Evolutionary conservation across 2,888 invertebrate species (phyloP), one percentile per base, ranked within the genome.

Genomic region (Rotaria socialis): DNA sequence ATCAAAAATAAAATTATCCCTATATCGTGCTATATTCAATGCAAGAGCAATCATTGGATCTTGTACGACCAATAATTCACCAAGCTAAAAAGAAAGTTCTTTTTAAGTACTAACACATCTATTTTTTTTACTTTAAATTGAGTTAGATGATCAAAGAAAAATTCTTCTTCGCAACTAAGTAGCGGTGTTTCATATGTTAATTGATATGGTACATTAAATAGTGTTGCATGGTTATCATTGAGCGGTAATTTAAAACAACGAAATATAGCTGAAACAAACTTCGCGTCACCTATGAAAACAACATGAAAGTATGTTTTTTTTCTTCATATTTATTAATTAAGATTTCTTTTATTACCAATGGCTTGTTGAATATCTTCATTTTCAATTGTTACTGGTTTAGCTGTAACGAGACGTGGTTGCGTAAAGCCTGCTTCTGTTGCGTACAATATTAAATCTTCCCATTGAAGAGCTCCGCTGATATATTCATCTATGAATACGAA

Each of bases 241-340:
- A 6, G 11, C 10, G 75, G 24, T 24, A 75, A 43, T 43, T 90
- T 90, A 87, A 90, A 90, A 85, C 90, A 87, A 43, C 90, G 88
- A 87, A 90, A 90, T 2, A 89, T 89, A 24, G 88, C 90, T 1
- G 90, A 90, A 22, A 89, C 89, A 89, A 90, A 90, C 87, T 88
- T 88, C 24, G 75, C 6, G 24, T 47, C 24, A 14, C 50, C 50
- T 50, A 11, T 4, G 14, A 50, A 35, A 35, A 35, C 35, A 35
- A 35, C 35, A 35, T 35, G 35, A 35, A 35, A 35, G 35, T 35
- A 35, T 35, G 35, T n/a, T n/a, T n/a, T n/a, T n/a, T n/a, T n/a
- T n/a, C n/a, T n/a, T n/a, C n/a, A n/a, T n/a, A n/a, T n/a, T n/a
- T 35, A 35, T 35, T 35, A 35, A 35, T 35, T 2, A 2, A 35